These are phyloP conservation scores for Therioaphis trifolii DNA, from an alignment of 2,888 invertebrate species.

Conservation along the genomic window DNA sequence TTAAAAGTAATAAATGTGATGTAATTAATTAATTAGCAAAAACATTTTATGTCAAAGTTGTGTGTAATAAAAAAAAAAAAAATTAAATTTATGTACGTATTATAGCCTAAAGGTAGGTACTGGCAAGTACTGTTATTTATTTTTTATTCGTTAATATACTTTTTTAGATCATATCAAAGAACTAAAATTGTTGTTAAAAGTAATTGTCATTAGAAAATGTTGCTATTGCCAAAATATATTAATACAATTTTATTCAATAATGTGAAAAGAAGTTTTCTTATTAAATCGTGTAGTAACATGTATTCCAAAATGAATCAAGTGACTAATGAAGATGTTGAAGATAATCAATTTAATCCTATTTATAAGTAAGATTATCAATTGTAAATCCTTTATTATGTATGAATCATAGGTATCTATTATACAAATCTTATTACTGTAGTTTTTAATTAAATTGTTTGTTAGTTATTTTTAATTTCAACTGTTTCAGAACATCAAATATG, in stretches of 20 bases:
- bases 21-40: too few species aligned
- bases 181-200: too few species aligned
- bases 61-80: too few species aligned
- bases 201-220: too few species aligned
- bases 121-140: too few species aligned
- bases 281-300: not conserved
- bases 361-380: constrained; percentile 27
- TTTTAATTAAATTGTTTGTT: not conserved
- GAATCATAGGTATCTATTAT: not conserved
- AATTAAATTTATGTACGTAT: too few species aligned
- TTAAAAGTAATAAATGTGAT: too few species aligned
- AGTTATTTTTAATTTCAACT: not conserved
- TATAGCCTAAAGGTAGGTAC: too few species aligned
- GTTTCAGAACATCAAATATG: constrained; percentile 43
- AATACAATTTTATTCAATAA: constrained; percentile 24
- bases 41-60: too few species aligned
- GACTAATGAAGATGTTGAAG: not conserved
- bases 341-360: constrained; percentile 23
- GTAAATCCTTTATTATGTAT: not conserved
- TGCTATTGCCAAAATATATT: not conserved
- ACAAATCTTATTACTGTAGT: not conserved
- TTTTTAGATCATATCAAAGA: too few species aligned
- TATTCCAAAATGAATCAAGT: not conserved
- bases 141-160: too few species aligned
- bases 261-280: constrained; percentile 15